Conservation (phyloP, 2,888 invertebrate species). For the Lasioglossum zephyrum region DNA sequence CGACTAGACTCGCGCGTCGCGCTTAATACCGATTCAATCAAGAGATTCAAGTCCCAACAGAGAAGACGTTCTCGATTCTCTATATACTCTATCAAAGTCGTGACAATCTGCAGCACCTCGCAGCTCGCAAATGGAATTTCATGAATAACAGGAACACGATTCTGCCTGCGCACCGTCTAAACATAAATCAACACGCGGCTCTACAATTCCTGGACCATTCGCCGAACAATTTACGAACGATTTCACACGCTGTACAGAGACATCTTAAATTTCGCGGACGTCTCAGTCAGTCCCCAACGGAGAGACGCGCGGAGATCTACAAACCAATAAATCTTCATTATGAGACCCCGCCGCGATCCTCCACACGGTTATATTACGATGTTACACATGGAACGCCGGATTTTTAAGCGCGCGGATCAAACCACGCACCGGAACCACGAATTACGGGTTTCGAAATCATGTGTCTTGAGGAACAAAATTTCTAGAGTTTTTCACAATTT, state of each 20-base stretch:
- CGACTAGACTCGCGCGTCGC: background rate
- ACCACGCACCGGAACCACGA: background rate
- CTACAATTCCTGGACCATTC: constrained; percentile 19
- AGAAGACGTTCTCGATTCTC: constrained; percentile 22
- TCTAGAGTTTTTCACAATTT: too few species aligned
- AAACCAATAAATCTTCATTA: constrained; percentile 36
- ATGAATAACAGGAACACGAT: constrained; percentile 39
- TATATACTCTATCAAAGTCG: constrained; percentile 23
- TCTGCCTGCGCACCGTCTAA: background rate
- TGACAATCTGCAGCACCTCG: constrained; percentile 16
- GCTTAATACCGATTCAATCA: constrained; percentile 2
- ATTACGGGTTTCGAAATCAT: background rate
- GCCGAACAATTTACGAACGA: constrained; percentile 27
- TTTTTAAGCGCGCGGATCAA: background rate
- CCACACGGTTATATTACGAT: background rate
- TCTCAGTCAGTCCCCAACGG: constrained; percentile 15
- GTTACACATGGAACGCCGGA: background rate
- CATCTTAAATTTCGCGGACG: constrained; percentile 24
- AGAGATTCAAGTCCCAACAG: background rate
- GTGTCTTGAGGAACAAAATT: background rate
- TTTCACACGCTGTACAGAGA: constrained; percentile 9
- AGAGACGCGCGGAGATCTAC: constrained; percentile 21
- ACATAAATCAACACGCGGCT: constrained; percentile 33
- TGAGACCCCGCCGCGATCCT: constrained; percentile 22
- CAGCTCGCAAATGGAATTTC: constrained; percentile 24